A percentile compares a stretch with the other conserved stretches of the same genome.
Evolutionary conservation across 1,140 invertebrate species (phyloP).

Genomic region (Ctenoplectra terminalis): DNA sequence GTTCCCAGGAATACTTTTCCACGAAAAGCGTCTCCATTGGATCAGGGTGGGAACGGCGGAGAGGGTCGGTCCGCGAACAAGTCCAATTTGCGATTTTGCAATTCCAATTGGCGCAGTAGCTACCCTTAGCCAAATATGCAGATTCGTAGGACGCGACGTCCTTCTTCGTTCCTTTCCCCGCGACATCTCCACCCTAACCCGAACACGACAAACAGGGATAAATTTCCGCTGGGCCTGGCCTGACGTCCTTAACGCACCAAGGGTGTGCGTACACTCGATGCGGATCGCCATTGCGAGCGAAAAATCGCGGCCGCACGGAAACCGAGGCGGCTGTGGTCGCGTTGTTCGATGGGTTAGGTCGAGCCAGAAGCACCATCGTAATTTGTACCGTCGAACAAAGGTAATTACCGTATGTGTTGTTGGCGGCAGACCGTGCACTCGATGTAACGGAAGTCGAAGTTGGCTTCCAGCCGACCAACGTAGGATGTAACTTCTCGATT

Average conservation of each 20-base stretch:
- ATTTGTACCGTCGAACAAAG: slow-evolving; percentile 67
- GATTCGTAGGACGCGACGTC: slow-evolving; percentile 58
- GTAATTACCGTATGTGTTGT: slow-evolving; percentile 65
- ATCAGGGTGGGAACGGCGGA: slow-evolving; percentile 24
- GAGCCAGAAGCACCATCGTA: slow-evolving; percentile 44
- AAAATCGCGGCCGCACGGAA: not conserved
- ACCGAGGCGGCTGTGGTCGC: not conserved
- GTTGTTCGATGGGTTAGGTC: slow-evolving; percentile 6
- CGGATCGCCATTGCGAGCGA: slow-evolving; percentile 7
- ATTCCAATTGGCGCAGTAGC: slow-evolving; percentile 73
- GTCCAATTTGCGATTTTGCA: slow-evolving; percentile 77
- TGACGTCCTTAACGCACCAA: slow-evolving; percentile 6
- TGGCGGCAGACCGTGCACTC: slow-evolving; percentile 21
- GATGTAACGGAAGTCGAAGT: not conserved
- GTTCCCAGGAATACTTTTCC: slow-evolving; percentile 67
- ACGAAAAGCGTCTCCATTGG: slow-evolving; percentile 31
- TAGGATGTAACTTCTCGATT: slow-evolving; percentile 6
- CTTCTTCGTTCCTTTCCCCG: slow-evolving; percentile 50
- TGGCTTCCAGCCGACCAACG: not conserved
- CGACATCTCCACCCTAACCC: slow-evolving; percentile 25
- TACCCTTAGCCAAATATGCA: slow-evolving; percentile 73
- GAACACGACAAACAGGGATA: slow-evolving; percentile 51
- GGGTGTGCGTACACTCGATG: slow-evolving; percentile 51
- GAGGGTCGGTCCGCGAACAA: slow-evolving; percentile 66
- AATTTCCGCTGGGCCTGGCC: slow-evolving; percentile 23